Conservation (phyloP, 2,797 vertebrate species). For the Bradypus variegatus region DNA sequence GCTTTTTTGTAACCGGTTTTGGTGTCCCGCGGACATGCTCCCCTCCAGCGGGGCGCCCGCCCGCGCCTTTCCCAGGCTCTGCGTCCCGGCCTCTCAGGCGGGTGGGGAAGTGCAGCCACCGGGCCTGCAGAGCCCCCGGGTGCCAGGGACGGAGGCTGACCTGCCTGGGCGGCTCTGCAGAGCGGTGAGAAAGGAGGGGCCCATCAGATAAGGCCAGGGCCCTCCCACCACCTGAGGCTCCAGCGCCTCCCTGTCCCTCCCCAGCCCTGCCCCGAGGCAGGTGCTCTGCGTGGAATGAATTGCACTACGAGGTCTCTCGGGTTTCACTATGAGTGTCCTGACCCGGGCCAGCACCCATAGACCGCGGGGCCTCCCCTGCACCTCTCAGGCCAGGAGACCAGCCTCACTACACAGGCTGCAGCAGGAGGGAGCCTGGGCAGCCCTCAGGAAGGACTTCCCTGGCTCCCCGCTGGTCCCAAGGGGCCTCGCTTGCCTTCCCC, state of each 20-base stretch:
- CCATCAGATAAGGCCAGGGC: slow-evolving; percentile 64
- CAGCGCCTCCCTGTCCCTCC: neutral
- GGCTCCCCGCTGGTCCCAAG: neutral
- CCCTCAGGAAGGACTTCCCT: neutral
- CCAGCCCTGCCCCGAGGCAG: slow-evolving; percentile 43
- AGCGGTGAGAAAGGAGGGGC: slow-evolving; percentile 47
- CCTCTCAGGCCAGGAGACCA: slow-evolving; percentile 14
- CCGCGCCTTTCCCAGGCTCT: slow-evolving; percentile 55
- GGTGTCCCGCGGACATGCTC: neutral
- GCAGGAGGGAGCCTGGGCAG: neutral
- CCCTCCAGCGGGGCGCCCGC: neutral
- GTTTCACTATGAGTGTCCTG: slow-evolving; percentile 65
- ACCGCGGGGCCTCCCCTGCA: slow-evolving; percentile 2
- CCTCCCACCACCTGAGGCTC: slow-evolving; percentile 39
- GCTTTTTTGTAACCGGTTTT: neutral
- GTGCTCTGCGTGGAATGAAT: slow-evolving; percentile 57
- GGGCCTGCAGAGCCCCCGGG: neutral
- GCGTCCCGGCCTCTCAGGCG: neutral
- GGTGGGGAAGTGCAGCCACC: neutral
- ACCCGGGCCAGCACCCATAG: slow-evolving; percentile 49
- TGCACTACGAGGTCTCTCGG: slow-evolving; percentile 20
- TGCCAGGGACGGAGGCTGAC: neutral
- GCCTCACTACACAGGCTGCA: neutral
- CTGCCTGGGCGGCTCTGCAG: neutral
- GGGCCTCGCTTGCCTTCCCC: neutral